Evolutionary conservation across 1,140 invertebrate species (phyloP).

Genomic region (Anadara kagoshimensis): DNA sequence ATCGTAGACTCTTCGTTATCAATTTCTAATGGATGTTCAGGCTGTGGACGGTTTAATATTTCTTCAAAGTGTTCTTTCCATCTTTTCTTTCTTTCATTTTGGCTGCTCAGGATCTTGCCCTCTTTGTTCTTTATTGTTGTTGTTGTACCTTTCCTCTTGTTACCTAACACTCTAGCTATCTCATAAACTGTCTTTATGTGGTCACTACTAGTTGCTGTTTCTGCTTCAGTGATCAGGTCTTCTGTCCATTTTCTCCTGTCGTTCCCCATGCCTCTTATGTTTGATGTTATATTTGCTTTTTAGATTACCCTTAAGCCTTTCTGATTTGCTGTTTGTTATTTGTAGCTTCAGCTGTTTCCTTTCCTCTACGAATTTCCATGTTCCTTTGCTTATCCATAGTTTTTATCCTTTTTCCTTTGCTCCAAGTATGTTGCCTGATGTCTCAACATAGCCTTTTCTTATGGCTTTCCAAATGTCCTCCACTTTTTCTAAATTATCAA

Average conservation of each 20-base stretch:
- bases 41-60: background rate
- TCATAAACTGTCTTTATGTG: constrained; percentile 24
- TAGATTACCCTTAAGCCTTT: too few relatives aligned
- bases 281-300: constrained; percentile 15
- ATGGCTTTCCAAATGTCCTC: constrained; percentile 23
- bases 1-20: constrained; percentile 7
- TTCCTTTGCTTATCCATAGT: constrained; percentile 23
- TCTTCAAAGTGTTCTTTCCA: constrained; percentile 9
- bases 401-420: constrained; percentile 26
- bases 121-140: background rate
- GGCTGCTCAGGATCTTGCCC: constrained; percentile 2
- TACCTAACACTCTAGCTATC: constrained; percentile 21
- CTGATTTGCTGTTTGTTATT: too few relatives aligned
- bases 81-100: background rate
- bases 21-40: constrained; percentile 3
- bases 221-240: constrained; percentile 11
- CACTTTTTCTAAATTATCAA: constrained; percentile 3
- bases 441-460: constrained; percentile 13
- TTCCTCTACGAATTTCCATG: constrained; percentile 23
- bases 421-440: too few relatives aligned
- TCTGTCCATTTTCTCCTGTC: constrained; percentile 19
- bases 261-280: constrained; percentile 21
- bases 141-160: constrained; percentile 14
- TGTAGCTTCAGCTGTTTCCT: too few relatives aligned
- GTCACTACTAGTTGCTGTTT: constrained; percentile 21